Base-by-base conservation (phyloP, 2,888 invertebrate genomes). In the Seladonia tumulorum region DNA sequence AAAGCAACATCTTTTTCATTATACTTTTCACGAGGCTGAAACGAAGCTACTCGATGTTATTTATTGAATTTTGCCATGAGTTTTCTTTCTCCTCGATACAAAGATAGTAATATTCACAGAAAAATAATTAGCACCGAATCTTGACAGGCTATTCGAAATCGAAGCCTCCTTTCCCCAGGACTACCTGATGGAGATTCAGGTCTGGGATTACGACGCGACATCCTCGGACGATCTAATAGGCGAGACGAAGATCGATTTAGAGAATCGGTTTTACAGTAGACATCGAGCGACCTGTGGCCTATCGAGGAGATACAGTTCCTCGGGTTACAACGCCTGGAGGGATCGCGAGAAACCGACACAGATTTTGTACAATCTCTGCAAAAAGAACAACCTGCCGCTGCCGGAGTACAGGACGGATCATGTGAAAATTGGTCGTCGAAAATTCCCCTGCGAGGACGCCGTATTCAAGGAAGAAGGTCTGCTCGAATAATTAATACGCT, bases 231-330 rank as follows among this genome's bases (percentile, higher is more conserved):
- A 98, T 92, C 94, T 98, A 14, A 98, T 99, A 90, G 99, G 99
- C 0, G 97, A 97, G 91, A 99, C 98, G 0, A 96, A 95, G 85
- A 97, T 99, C 86, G 99, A 99, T 94, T 95, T 99, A 73, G 99
- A 99, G 95, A 98, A 98, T 95, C 96, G 99, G 84, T 97, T 97
- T 93, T 98, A 97, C 93, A 97, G 97, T 29, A 96, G 96, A 88
- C 98, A 98, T 93, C 96, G 98, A 83, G 98, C 97, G 0, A 96
- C 96, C 5, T 97, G 98, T 91, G 99, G 99, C 0, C 94, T 99
- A 22, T 94, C 98, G 0, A 95, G 95, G 68, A 96, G 96, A 92
- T 99, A 97, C 92, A 96, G 96, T 80, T 95, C 96, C 81, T 92
- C 92, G 2, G 98, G 98, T 0, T 97, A 97, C 91, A 97, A 97